Evolutionary conservation across 2,888 invertebrate species (phyloP), one percentile per base, ranked within the genome.

Genomic region (Orchestes rusci): DNA sequence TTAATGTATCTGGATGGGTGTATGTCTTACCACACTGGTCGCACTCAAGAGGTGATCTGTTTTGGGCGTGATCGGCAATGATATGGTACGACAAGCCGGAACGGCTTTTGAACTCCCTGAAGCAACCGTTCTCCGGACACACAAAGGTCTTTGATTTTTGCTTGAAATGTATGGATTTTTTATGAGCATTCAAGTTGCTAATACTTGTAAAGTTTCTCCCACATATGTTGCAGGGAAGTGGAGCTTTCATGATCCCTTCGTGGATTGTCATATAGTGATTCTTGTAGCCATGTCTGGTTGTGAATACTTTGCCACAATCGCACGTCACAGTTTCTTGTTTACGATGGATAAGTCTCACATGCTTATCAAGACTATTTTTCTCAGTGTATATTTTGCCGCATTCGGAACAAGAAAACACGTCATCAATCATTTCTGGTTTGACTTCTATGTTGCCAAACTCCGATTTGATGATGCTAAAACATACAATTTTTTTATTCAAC

Each of bases 211-310:
- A 52, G 3, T 20, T 32, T 38, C 52, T 58, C 2, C 52, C 63
- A 52, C 70, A 70, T 2, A 63, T 48, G 31, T 65, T 59, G 53
- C 70, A 70, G 2, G 31, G 42, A n/a, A 39, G 39, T 10, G 16
- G 45, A 3, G 17, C 13, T 16, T 41, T 36, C 8, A 7, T 41
- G 17, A 15, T 13, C 15, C 20, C 15, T 17, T 10, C 36, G 15
- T 36, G 40, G 23, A 37, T 37, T 12, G n/a, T 12, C 19, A 36
- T 19, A 12, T 8, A 8, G 10, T 16, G 39, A 20, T 15, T 8
- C 3, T 15, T 32, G n/a, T 32, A 39, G 17, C 32, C 15, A 4
- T 4, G 17, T 4, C 15, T 36, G 8, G 7, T 32, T 4, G 12
- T 39, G 19, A 39, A 32, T 5, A 17, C 20, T 13, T 19, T 30